phyloP scores from a whole-genome alignment of 1,140 invertebrate genomes.

The Aphelenchoides fujianensis region DNA sequence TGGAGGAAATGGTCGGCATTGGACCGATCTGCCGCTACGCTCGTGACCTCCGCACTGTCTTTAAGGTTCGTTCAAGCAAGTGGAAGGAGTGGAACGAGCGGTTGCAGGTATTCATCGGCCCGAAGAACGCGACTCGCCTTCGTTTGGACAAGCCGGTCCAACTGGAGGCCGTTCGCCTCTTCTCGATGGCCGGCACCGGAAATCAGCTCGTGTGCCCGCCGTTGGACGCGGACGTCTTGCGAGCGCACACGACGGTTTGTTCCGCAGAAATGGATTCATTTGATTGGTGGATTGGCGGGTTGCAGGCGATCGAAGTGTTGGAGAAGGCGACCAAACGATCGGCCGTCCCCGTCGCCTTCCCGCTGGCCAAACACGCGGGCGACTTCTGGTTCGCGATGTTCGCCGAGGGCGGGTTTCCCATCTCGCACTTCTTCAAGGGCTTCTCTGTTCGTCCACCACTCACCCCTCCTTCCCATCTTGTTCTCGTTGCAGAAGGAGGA shows the following conservation, averaged over 20 bases:
- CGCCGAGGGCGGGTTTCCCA: slow-evolving; percentile 28
- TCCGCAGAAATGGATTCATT: background rate
- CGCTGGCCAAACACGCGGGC: slow-evolving; percentile 38
- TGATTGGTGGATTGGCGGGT: slow-evolving; percentile 1
- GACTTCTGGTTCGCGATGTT: slow-evolving; percentile 21
- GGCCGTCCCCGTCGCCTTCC: slow-evolving; percentile 37
- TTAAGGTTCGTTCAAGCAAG: slow-evolving; percentile 29
- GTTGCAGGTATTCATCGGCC: slow-evolving; percentile 62
- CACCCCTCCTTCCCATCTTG: too few species aligned
- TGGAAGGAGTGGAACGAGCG: slow-evolving; percentile 68
- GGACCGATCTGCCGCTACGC: slow-evolving; percentile 87
- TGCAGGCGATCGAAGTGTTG: slow-evolving; percentile 49
- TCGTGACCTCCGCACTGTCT: slow-evolving; percentile 67
- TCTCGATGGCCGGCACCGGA: slow-evolving; percentile 5
- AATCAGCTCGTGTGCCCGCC: background rate
- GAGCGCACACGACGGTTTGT: background rate
- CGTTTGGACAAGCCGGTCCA: slow-evolving; percentile 42
- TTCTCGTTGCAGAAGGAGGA: slow-evolving; percentile 26
- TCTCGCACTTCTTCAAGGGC: slow-evolving; percentile 12
- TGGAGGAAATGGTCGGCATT: slow-evolving; percentile 64
- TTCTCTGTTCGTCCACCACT: too few species aligned
- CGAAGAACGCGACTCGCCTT: slow-evolving; percentile 32
- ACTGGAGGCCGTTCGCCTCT: slow-evolving; percentile 14
- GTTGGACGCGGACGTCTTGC: slow-evolving; percentile 8
- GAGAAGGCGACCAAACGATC: slow-evolving; percentile 45